Evolutionary conservation across 2,113 vertebrate species (phyloP).

Genomic region (Zosterops borbonicus): DNA sequence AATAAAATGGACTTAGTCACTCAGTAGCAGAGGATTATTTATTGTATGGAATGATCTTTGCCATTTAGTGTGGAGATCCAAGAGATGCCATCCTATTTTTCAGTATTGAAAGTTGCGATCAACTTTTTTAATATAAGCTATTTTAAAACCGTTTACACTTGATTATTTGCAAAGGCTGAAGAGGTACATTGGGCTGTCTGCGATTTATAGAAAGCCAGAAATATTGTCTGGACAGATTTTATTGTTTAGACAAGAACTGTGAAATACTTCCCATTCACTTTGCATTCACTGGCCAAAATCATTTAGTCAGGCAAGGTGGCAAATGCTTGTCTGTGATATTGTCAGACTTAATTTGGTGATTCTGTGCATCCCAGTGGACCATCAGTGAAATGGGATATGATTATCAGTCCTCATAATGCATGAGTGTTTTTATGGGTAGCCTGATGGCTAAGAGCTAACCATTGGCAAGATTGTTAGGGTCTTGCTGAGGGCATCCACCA

Average conservation of each 20-base stretch:
- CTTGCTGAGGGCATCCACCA: background rate
- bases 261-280: background rate
- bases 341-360: background rate
- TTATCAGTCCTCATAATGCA: background rate
- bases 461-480: background rate
- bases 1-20: background rate
- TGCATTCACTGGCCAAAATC: background rate
- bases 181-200: background rate
- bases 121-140: background rate
- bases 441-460: background rate
- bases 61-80: background rate
- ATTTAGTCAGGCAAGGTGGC: background rate
- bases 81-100: background rate
- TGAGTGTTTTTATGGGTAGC: accelerated
- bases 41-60: background rate
- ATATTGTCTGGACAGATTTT: background rate
- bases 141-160: background rate
- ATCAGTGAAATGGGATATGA: background rate
- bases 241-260: background rate
- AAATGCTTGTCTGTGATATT: background rate
- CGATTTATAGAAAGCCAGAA: background rate
- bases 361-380: background rate
- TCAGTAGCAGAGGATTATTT: background rate
- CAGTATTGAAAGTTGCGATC: background rate
- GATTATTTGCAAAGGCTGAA: background rate